Base-by-base conservation (phyloP, 2,113 vertebrate species). In the Alethe castanea region DNA sequence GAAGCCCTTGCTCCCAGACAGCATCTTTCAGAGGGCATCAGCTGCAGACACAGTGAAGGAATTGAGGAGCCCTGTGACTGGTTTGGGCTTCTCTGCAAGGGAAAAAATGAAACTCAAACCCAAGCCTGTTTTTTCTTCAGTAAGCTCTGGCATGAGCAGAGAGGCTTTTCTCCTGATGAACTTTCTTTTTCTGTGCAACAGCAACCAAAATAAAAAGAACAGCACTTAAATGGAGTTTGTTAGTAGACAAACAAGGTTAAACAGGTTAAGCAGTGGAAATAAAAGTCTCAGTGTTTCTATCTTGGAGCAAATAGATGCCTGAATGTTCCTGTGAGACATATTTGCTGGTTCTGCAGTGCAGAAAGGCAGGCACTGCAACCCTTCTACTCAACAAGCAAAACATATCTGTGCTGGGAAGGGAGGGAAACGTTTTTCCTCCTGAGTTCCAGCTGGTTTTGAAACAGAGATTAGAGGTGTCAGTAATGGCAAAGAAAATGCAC, bases 211-310 rank as follows among this genome's bases (percentile, higher is more conserved):
- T 80, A 50, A 85, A 95, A 96, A 80, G 81, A 92, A 65, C 45
- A 66, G 70, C 29, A 33, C 45, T 69, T 82, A 90, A 95, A 76
- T 85, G 42, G 61, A 19, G 62, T 85, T 95, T 91, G 65, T 72
- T 87, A 85, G 53, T 42, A 79, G 57, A 52, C 36, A 89, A 94
- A 72, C 61, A 95, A 89, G 73, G 89, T 89, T 91, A 91, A 91
- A 85, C 29, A 72, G 84, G 73, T 89, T 87, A 87, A 81, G 20
- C 53, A 70, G 35, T 90, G 59, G 54, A 92, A 95, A 85, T 53
- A 65, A 28, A 93, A 65, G 50, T 52, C 53, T 85, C 23, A 2
- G 25, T 82, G 81, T 72, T 95, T 29, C 8, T 76, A 61, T 85
- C 48, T 81, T 26, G 2, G 12, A 92, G 33, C 19, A 85, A 82